Evolutionary conservation across 2,888 invertebrate species (phyloP), one percentile per base, ranked within the genome.

Genomic region (Meloe dianella): DNA sequence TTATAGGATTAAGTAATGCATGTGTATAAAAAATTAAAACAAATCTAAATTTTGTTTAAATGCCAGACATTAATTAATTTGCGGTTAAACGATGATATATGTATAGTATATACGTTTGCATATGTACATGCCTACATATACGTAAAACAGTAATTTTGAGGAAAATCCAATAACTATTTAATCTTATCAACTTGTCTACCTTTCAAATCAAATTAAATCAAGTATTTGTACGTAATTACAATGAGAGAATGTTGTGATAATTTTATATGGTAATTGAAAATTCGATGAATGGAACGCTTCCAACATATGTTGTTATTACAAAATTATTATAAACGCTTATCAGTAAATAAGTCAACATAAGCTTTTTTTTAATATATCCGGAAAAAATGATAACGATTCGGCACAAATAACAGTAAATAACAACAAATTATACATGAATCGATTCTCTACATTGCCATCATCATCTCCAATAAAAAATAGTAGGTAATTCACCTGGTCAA

Each of bases 301-400:
- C 66, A 63, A 57, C 66, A 66, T 66, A 66, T 66, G 66, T 63
- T 66, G 63, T 65, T 65, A 65, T 65, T 62, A 62, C 58, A 65
- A 62, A 62, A 62, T 65, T 54, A 65, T 65, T 47, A 47, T 10
- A 47, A 20, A 47, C 12, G 47, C 8, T 47, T 47, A 47, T 47
- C 47, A 20, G 9, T 47, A 20, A 47, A 47, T 47, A 47, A 47
- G 20, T 47, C 20, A 47, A 47, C 20, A 47, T 6, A 47, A 47
- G 47, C 9, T 47, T 38, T 32, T 35, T 12, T 35, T 12, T 12
- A 2, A 14, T 35, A 4, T 10, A 12, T 12, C 14, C 4, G 35
- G 35, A 12, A 35, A 35, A 14, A 12, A 4, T 4, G 12, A 35
- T 30, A 30, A 12, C 4, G 14, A 35, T 12, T 35, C n/a, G n/a